Evolutionary conservation across 2,888 invertebrate species (phyloP), one percentile per base, ranked within the genome.

Genomic region (Synergus gifuensis): DNA sequence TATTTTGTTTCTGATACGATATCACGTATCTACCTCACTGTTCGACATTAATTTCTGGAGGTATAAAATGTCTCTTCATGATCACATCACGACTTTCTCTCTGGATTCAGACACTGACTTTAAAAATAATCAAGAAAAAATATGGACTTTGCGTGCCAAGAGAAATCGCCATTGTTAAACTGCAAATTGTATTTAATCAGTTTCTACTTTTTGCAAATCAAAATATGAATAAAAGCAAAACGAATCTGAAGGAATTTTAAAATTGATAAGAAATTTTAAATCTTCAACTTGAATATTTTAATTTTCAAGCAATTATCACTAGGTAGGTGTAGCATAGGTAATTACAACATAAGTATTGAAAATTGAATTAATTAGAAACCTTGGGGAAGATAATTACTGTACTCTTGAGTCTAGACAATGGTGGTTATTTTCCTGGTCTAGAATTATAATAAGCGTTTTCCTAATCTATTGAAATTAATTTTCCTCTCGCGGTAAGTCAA

Each of bases 391-490:
- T 60, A 60, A 60, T 60, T 60, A 28, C 60, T 60, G 22, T 28
- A 60, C 4, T 60, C 54, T 54, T 14, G n/a, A 18, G 54, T 54
- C n/a, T 12, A 28, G 22, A 60, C 60, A 60, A 60, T 60, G 14
- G 60, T 28, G 14, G 12, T 60, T 12, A 60, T 28, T 60, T 28
- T 14, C 60, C 12, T 12, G 22, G 12, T 28, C 18, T 22, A 60
- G 22, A 22, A 60, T 22, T 60, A 28, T 22, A 60, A 60, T 60
- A 28, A 60, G 60, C 5, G 12, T 60, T 60, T 60, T 28, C 22
- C 60, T 60, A 60, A 60, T 22, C 22, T 60, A 60, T 60, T 60
- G 4, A 60, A 60, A 60, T 60, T 60, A 60, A 28, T 60, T 60
- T 60, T 22, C 9, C 22, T 28, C 14, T 18, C 18, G 14, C 60